phyloP scores from a whole-genome alignment of 2,113 vertebrate species.

The Acinonyx jubatus region DNA sequence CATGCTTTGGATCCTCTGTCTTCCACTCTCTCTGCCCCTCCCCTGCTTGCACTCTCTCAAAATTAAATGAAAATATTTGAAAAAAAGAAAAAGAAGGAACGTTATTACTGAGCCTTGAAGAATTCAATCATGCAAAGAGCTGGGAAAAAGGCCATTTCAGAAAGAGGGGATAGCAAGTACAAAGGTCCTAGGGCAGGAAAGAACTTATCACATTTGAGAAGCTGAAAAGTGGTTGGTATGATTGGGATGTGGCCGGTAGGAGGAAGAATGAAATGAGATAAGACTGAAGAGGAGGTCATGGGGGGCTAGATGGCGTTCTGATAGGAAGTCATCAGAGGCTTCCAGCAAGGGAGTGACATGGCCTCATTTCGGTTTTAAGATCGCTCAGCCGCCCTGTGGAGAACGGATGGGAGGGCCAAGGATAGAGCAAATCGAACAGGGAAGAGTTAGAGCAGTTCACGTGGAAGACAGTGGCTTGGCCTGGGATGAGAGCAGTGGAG shows the following conservation, averaged over 20 bases:
- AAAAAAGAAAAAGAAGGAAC: not conserved
- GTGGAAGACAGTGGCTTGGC: not conserved
- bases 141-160: not conserved
- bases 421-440: not conserved
- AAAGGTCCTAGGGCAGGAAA: conserved; percentile 6
- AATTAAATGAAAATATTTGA: no score
- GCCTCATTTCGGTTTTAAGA: not conserved
- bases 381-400: not conserved
- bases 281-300: not conserved
- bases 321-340: not conserved
- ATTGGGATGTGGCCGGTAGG: not conserved
- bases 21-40: no score
- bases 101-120: not conserved
- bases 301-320: not conserved
- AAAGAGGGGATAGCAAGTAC: not conserved
- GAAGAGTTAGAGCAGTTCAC: not conserved
- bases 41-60: no score
- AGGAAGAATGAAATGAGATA: not conserved
- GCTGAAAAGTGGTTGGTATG: not conserved
- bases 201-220: not conserved
- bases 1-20: no score
- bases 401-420: not conserved
- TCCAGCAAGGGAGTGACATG: not conserved
- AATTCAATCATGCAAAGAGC: not conserved
- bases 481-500: not conserved